Conservation (phyloP, 2,888 invertebrate species). For the Seira sanloemensis region DNA sequence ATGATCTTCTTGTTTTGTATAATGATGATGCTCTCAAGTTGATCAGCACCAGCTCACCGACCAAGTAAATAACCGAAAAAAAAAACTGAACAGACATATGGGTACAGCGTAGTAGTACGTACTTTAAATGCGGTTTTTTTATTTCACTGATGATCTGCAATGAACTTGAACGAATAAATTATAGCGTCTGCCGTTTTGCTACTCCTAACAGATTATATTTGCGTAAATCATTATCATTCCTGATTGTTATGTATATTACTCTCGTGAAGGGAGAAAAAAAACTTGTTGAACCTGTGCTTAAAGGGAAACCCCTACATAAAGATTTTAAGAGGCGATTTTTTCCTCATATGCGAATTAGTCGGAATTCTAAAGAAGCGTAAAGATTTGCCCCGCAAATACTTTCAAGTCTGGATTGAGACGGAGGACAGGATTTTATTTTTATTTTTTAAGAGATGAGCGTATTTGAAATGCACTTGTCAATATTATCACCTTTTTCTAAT, state of each 20-base stretch:
- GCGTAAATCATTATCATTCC: constrained; percentile 62
- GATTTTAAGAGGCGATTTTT: neutral
- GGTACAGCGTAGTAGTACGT: neutral
- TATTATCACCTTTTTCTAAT: too few relatives aligned
- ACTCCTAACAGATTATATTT: constrained; percentile 46
- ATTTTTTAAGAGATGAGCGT: neutral
- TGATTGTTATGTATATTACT: constrained; percentile 36
- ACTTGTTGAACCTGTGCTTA: constrained; percentile 50
- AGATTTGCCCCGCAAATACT: neutral
- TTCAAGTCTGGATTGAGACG: too few relatives aligned
- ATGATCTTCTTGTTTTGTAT: constrained; percentile 47
- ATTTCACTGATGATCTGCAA: constrained; percentile 9
- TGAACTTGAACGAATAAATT: constrained; percentile 10
- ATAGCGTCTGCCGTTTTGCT: constrained; percentile 8
- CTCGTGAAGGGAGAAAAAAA: constrained; percentile 18
- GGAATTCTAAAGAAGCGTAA: neutral
- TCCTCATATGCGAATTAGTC: neutral
- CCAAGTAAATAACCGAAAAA: neutral
- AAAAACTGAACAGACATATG: neutral
- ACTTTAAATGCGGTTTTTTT: constrained; percentile 8
- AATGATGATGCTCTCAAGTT: constrained; percentile 26
- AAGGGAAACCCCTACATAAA: neutral
- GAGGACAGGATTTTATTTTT: neutral
- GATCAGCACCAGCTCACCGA: neutral
- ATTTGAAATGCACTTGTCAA: neutral